These are phyloP conservation scores for Chloromyia formosa DNA, from an alignment of 2,888 invertebrate species.

Conservation along the genomic window DNA sequence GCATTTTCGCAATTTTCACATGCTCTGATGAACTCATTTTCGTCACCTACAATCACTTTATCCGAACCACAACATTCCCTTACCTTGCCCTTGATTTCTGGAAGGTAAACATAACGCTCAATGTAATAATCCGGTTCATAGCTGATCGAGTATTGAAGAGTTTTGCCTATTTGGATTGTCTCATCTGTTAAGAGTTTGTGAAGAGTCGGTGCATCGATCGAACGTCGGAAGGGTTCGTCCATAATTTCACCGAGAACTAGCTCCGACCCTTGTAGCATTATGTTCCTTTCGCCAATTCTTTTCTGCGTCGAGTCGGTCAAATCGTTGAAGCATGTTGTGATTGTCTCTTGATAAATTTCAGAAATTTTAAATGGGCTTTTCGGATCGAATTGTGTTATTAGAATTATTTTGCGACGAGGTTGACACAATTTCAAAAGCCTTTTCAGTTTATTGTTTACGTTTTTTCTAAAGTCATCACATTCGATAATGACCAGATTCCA, in stretches of 20 bases:
- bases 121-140: conserved; percentile 18
- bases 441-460: neutral
- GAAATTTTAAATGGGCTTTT: too few relatives aligned
- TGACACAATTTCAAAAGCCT: neutral
- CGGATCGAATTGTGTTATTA: neutral
- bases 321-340: neutral
- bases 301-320: neutral
- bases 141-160: neutral
- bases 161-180: neutral
- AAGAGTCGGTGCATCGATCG: conserved; percentile 13
- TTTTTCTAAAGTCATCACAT: neutral
- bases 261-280: neutral
- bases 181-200: neutral
- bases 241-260: neutral
- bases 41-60: neutral
- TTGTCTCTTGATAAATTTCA: neutral
- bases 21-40: conserved; percentile 1
- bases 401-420: conserved; percentile 5
- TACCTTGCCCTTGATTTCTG: neutral
- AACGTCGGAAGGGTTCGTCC: neutral
- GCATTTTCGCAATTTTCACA: neutral
- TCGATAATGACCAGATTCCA: conserved; percentile 25
- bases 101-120: neutral
- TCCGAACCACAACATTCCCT: neutral
- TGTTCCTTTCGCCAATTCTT: neutral